A percentile compares a stretch with the other conserved stretches of the same genome.
Evolutionary conservation across 2,113 vertebrate genomes (phyloP).

Genomic region (Scophthalmus maximus): DNA sequence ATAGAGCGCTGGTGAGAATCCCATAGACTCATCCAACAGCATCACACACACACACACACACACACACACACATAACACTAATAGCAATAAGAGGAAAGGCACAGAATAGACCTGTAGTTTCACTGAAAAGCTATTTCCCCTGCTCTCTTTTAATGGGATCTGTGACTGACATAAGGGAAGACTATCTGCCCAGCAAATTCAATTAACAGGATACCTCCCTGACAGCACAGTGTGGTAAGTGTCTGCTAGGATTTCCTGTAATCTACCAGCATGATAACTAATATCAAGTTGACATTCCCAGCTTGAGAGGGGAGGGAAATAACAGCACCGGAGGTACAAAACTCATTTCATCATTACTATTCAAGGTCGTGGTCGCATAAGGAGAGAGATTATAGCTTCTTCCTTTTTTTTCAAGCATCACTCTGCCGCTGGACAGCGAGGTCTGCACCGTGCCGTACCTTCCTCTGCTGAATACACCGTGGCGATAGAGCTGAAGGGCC

Average conservation of each 20-base stretch:
- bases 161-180: constrained; percentile 83
- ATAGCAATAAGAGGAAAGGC: constrained; percentile 64
- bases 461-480: constrained; percentile 94
- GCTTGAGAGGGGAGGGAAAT: constrained; percentile 54
- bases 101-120: constrained; percentile 68
- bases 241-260: constrained; percentile 82
- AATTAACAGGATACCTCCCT: constrained; percentile 82
- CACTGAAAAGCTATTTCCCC: constrained; percentile 73
- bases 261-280: constrained; percentile 81
- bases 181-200: constrained; percentile 83
- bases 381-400: constrained; percentile 50
- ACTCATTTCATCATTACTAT: constrained; percentile 69
- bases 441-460: constrained; percentile 81
- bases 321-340: constrained; percentile 35
- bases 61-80: too few species aligned
- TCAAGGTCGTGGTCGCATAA: constrained; percentile 75
- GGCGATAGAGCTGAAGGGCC: constrained; percentile 91
- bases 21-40: constrained; percentile 60
- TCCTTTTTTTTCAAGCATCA: constrained; percentile 22
- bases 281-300: constrained; percentile 79
- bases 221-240: constrained; percentile 76
- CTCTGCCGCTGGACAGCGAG: not conserved
- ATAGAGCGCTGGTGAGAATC: constrained; percentile 61
- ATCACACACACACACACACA: too few species aligned
- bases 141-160: constrained; percentile 79